Evolutionary conservation across 2,888 invertebrate species (phyloP).

Genomic region (Geophilus truncorum): DNA sequence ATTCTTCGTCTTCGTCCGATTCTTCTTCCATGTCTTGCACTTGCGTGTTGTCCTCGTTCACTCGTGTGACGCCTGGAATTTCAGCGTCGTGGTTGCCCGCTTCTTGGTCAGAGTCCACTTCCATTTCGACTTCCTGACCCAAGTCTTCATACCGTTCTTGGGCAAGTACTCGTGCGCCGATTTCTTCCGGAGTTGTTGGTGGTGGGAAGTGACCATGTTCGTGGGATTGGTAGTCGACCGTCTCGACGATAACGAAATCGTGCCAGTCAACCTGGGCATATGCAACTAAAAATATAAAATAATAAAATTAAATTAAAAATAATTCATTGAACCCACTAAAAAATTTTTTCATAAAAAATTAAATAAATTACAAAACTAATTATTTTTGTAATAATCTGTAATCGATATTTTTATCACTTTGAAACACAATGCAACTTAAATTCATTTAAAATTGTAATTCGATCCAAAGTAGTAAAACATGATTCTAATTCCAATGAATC

Average conservation of each 20-base stretch:
- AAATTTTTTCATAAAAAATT: no score
- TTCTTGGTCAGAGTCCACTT: slow-evolving; percentile 37
- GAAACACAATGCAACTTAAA: no score
- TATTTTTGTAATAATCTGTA: no score
- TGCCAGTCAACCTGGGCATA: slow-evolving; percentile 99
- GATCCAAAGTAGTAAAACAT: no score
- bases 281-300: slow-evolving; percentile 50
- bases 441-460: no score
- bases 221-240: slow-evolving; percentile 95
- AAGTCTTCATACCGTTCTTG: slow-evolving; percentile 56
- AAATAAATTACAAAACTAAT: no score
- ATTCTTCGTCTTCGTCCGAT: slow-evolving; percentile 63
- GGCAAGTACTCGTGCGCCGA: slow-evolving; percentile 87
- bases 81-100: slow-evolving; percentile 75
- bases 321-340: no score
- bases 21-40: slow-evolving; percentile 88
- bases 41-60: slow-evolving; percentile 48
- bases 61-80: slow-evolving; percentile 32
- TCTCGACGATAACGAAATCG: slow-evolving; percentile 99
- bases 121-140: slow-evolving; percentile 38
- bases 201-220: slow-evolving; percentile 93
- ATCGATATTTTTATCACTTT: no score
- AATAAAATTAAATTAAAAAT: slow-evolving; percentile 22
- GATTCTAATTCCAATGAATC: no score
- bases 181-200: slow-evolving; percentile 94